Evolutionary conservation across 2,888 invertebrate genomes (phyloP).

Genomic region (Venusia cambrica): DNA sequence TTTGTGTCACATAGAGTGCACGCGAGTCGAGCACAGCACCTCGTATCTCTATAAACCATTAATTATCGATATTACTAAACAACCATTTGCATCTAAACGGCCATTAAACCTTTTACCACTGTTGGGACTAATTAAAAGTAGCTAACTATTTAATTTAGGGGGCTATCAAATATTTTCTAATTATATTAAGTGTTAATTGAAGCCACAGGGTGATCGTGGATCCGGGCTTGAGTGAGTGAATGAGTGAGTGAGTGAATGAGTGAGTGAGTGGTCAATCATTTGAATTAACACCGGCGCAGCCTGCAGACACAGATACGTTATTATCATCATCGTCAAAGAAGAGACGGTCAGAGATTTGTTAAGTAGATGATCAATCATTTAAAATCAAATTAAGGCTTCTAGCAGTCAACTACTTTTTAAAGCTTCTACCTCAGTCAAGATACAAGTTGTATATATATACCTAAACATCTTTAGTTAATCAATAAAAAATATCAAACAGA

Average conservation of each 20-base stretch:
- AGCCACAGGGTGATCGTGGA: conserved; percentile 47
- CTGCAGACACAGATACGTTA: conserved; percentile 22
- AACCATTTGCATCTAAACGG: conserved; percentile 34
- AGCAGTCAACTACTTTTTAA: too few species aligned
- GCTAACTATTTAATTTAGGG: conserved; percentile 36
- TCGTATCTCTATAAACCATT: too few species aligned
- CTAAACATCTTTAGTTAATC: too few species aligned
- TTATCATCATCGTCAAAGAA: conserved; percentile 3
- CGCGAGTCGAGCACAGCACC: too few species aligned
- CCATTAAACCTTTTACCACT: conserved; percentile 28
- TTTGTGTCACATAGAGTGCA: too few species aligned
- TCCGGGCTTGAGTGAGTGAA: conserved; percentile 34
- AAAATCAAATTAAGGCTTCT: too few species aligned
- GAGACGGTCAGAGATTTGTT: background rate
- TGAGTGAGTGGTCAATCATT: conserved; percentile 55
- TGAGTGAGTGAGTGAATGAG: too few species aligned
- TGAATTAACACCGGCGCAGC: conserved; percentile 42
- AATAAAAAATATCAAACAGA: too few species aligned
- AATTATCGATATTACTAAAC: conserved; percentile 35
- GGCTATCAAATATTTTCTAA: conserved; percentile 45
- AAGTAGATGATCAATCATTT: too few species aligned
- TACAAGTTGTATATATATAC: too few species aligned
- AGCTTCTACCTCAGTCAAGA: too few species aligned
- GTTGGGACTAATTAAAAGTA: conserved; percentile 39
- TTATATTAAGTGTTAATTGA: conserved; percentile 59